Evolutionary conservation across 2,888 invertebrate species (phyloP), one percentile per base, ranked within the genome.

Genomic region (Byasa hedistus): DNA sequence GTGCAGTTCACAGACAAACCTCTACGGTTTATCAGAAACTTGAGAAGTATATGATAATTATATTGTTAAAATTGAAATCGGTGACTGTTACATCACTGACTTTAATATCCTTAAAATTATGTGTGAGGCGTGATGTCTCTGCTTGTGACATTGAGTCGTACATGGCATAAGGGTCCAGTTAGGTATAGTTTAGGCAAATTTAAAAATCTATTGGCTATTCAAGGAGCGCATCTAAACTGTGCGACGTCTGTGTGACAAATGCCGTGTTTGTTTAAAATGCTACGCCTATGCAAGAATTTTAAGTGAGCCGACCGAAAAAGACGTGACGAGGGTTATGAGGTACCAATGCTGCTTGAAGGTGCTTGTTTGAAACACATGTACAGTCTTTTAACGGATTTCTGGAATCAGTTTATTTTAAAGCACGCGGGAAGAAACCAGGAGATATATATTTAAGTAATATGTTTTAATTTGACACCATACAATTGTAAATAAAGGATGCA

Each of bases 231-330:
- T 70, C 71, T 70, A 79, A 78, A 78, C 78, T 76, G 73, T 64
- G 72, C 77, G 76, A 64, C 39, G 57, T 52, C 77, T 75, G 76
- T 80, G 73, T 76, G 69, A 69, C 70, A 75, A 75, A 75, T 74
- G 76, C 83, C 79, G 84, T 74, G 79, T 84, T 81, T 80, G 80
- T 89, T 89, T 88, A 82, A 86, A 89, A 89, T 89, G 86, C 84
- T 80, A 80, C 75, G 77, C 80, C 81, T 78, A 80, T 78, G 73
- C 70, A 74, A 75, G 90, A 90, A 90, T 91, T 85, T 87, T 80
- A 91, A 91, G 84, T 83, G 82, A 82, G 73, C 78, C 77, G 80
- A 75, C 78, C 80, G 80, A 82, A 81, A 72, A 71, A 73, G 67
- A 87, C 89, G 90, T 90, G 91, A 86, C 73, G 64, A 75, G 88